These are phyloP conservation scores for Spodoptera exigua DNA, from an alignment of 2,888 invertebrate genomes.

Conservation along the genomic window DNA sequence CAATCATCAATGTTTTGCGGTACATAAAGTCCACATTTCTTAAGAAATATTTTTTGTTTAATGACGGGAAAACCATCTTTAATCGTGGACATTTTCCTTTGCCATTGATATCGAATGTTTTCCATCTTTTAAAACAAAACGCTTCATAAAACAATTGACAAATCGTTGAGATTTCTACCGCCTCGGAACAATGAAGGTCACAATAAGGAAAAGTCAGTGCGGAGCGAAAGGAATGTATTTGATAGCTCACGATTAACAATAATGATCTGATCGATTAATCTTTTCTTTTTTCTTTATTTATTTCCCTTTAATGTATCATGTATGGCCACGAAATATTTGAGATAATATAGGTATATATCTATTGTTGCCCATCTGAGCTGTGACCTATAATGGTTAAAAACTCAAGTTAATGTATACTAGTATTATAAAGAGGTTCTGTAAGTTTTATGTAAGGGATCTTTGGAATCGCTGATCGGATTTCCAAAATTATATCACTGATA, in stretches of 20 bases:
- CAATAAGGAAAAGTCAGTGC: slow-evolving; percentile 54
- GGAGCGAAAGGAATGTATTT: slow-evolving; percentile 51
- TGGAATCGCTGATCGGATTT: no score
- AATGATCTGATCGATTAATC: slow-evolving; percentile 62
- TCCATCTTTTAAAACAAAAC: slow-evolving; percentile 19
- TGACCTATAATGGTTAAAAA: slow-evolving; percentile 1
- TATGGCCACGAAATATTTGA: slow-evolving; percentile 47
- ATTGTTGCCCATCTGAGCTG: slow-evolving; percentile 35
- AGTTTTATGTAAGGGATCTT: no score
- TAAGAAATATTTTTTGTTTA: slow-evolving; percentile 20
- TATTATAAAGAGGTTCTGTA: no score
- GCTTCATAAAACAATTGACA: slow-evolving; percentile 39
- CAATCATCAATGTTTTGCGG: no score
- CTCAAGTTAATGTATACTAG: no score
- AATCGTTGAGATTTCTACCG: slow-evolving; percentile 43
- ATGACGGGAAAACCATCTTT: neutral
- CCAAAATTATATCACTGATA: no score
- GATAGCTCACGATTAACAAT: slow-evolving; percentile 58
- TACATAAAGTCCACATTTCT: neutral
- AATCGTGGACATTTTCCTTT: slow-evolving; percentile 12
- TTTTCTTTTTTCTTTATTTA: slow-evolving; percentile 43
- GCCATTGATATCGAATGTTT: slow-evolving; percentile 15
- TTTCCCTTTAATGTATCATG: slow-evolving; percentile 44
- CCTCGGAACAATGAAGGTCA: slow-evolving; percentile 39
- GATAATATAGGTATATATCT: slow-evolving; percentile 15